Evolutionary conservation across 1,140 invertebrate species (phyloP).

Genomic region (Gerris buenoi): DNA sequence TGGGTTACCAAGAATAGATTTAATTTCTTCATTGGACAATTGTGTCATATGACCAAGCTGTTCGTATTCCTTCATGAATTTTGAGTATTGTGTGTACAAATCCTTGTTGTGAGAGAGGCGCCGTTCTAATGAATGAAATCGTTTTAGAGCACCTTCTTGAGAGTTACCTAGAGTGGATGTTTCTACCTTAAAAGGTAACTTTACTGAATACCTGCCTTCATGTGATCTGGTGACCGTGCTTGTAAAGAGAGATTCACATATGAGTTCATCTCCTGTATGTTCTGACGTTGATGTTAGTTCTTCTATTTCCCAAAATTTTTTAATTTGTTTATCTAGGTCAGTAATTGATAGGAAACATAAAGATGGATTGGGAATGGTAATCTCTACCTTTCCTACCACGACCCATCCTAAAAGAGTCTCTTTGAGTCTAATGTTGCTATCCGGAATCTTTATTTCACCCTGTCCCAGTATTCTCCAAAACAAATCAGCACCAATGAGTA

Average conservation of each 20-base stretch:
- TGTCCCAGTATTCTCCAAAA: neutral
- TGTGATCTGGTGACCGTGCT: neutral
- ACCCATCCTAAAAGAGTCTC: neutral
- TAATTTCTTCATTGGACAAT: neutral
- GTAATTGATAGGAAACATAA: neutral
- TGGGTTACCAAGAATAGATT: neutral
- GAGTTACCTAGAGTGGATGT: neutral
- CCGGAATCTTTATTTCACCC: neutral
- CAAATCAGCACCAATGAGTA: neutral
- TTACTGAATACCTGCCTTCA: neutral
- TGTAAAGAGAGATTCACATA: neutral
- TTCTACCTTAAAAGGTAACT: neutral
- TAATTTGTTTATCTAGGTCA: neutral
- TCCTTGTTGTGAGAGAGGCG: neutral
- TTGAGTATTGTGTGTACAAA: neutral
- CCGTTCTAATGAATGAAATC: neutral
- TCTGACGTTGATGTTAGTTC: neutral
- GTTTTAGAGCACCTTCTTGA: neutral
- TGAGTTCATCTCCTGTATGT: neutral
- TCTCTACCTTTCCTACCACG: neutral
- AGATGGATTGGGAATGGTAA: neutral
- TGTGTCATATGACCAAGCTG: neutral
- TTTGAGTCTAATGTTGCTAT: neutral
- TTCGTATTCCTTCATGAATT: neutral
- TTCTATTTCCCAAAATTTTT: neutral